phyloP scores from a whole-genome alignment of 2,113 vertebrate genomes.

The Chrysochloris asiatica region DNA sequence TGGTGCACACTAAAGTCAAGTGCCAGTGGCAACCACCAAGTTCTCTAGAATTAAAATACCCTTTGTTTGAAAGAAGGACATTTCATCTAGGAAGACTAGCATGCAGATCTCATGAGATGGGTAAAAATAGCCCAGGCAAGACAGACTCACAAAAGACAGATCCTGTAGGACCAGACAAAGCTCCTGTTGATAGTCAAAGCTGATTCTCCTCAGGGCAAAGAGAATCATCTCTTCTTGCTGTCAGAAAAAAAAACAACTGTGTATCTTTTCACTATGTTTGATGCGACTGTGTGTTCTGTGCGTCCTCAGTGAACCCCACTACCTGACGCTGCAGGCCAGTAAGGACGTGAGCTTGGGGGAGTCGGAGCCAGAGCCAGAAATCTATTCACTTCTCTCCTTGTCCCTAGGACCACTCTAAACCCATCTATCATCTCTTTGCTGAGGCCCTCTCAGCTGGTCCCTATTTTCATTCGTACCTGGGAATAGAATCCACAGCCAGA shows the following conservation, averaged over 20 bases:
- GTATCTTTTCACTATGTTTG: no score
- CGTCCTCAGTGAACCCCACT: neutral
- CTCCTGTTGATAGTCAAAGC: neutral
- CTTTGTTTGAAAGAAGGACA: conserved; percentile 75
- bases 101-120: neutral
- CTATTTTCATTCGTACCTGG: no score
- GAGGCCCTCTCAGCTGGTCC: neutral
- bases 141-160: neutral
- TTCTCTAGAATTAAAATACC: conserved; percentile 55
- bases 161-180: neutral
- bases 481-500: neutral
- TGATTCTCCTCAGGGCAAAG: neutral
- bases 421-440: neutral
- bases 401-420: neutral
- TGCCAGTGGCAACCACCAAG: conserved; percentile 60
- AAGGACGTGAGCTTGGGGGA: neutral
- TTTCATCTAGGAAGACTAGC: conserved; percentile 49
- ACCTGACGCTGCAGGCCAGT: rapidly evolving
- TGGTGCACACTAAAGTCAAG: conserved; percentile 78
- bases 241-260: neutral
- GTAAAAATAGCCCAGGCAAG: conserved; percentile 39
- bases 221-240: neutral
- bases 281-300: neutral
- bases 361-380: neutral
- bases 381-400: neutral